Conservation (phyloP, 1,140 invertebrate genomes). For the Drosophila quadrilineata region DNA sequence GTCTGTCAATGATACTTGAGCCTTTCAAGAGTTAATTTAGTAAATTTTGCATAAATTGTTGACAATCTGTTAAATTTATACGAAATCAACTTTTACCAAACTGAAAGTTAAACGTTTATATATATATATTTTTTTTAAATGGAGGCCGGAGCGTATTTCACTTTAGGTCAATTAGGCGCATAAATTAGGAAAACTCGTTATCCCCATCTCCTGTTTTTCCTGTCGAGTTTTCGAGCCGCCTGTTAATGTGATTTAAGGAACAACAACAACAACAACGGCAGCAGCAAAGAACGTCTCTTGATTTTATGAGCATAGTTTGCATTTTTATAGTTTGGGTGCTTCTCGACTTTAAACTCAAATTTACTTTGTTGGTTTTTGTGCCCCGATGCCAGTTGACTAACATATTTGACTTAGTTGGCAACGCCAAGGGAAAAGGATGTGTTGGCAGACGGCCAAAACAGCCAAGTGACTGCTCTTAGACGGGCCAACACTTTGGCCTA, state of each 20-base stretch:
- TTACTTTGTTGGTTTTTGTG: conserved; percentile 2
- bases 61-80: conserved; percentile 44
- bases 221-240: conserved; percentile 6
- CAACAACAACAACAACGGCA: neutral
- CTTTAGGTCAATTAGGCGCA: conserved; percentile 59
- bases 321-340: conserved; percentile 29
- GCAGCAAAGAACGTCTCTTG: conserved; percentile 46
- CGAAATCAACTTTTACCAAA: neutral
- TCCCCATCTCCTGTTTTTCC: neutral
- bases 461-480: conserved; percentile 63
- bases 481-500: conserved; percentile 66
- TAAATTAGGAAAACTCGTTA: conserved; percentile 63
- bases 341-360: conserved; percentile 35
- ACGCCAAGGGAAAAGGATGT: conserved; percentile 32
- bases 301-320: conserved; percentile 56
- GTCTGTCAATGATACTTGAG: too few relatives aligned
- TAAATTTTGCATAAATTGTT: conserved; percentile 51
- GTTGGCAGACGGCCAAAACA: conserved; percentile 60
- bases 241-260: conserved; percentile 47
- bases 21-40: conserved; percentile 42
- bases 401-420: conserved; percentile 37
- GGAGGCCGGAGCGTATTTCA: conserved; percentile 26
- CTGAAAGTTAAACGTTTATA: conserved; percentile 43
- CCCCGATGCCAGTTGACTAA: too few relatives aligned
- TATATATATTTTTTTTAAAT: too few relatives aligned